Evolutionary conservation across 2,113 vertebrate genomes (phyloP), one percentile per base, ranked within the genome.

Genomic region (Spea multiplicata): DNA sequence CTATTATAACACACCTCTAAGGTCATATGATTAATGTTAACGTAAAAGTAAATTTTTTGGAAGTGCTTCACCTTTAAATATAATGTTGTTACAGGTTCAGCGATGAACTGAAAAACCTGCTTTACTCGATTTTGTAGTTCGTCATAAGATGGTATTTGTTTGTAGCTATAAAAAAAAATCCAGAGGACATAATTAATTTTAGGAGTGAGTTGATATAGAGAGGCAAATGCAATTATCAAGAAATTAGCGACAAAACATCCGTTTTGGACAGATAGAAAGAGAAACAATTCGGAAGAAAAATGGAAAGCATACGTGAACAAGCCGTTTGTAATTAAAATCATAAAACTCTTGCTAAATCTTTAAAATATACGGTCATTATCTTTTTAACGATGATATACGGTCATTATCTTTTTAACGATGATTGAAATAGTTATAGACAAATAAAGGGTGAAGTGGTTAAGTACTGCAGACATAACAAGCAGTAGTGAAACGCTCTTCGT

Each of bases 111-210:
- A 66, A 8, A 74, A 75, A 75, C 64, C 62, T 46, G 65, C 30
- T 67, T 47, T 55, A 53, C 50, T 12, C 67, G 74, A 66, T 53
- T 53, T 17, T 17, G 8, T 13, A 53, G 30, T 45, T 50, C 45
- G 61, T 46, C 52, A n/a, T 44, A 16, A 45, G 67, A 53, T 45
- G 55, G 10, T 48, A 53, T 49, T 8, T 16, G 30, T 50, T 14
- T 59, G 4, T 8, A 66, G 12, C 46, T 59, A 13, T 13, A 10
- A 44, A 44, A 64, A 59, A 12, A 10, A 4, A 59, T 4, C 4
- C 10, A 59, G 6, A 62, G 49, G 48, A 75, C 53, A 53, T 66
- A 44, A 75, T 49, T 52, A 75, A 53, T 75, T 10, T 46, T 45
- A 44, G 44, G 17, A 45, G 13, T 44, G 59, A 61, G 71, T 73